A percentile compares a stretch with the other conserved stretches of the same genome.
phyloP scores from a whole-genome alignment of 2,888 invertebrate genomes.

The Netelia fuscicornis region DNA sequence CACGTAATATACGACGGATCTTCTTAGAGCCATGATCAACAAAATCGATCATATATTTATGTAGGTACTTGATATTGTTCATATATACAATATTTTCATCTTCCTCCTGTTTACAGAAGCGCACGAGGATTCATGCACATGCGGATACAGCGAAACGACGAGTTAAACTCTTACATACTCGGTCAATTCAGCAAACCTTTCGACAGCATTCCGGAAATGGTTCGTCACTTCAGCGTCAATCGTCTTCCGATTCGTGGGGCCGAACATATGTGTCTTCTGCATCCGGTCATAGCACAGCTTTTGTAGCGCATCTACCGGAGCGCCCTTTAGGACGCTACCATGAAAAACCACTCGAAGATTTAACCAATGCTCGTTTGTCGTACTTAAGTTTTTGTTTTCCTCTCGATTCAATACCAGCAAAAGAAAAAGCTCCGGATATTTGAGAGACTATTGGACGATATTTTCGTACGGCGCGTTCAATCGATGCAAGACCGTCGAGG shows the following conservation, averaged over 20 bases:
- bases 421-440: background rate
- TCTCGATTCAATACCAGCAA: background rate
- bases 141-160: conserved; percentile 93
- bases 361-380: conserved; percentile 27
- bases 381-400: conserved; percentile 13
- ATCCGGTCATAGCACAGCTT: conserved; percentile 95
- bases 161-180: conserved; percentile 93
- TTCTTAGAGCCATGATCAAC: too few species aligned
- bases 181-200: conserved; percentile 98
- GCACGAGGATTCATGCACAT: conserved; percentile 98
- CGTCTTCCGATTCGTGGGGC: conserved; percentile 97
- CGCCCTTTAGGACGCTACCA: conserved; percentile 80
- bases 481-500: conserved; percentile 5
- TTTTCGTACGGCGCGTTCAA: conserved; percentile 1
- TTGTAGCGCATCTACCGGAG: conserved; percentile 86
- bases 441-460: conserved; percentile 12
- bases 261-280: conserved; percentile 97
- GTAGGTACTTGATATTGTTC: background rate
- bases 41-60: background rate
- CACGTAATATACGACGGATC: background rate
- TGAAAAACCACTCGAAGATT: background rate
- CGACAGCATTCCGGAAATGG: conserved; percentile 96
- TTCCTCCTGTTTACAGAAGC: conserved; percentile 88
- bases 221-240: conserved; percentile 96
- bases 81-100: conserved; percentile 20